Evolutionary conservation across 2,113 vertebrate species (phyloP).

Genomic region (Gasterosteus nipponicus): DNA sequence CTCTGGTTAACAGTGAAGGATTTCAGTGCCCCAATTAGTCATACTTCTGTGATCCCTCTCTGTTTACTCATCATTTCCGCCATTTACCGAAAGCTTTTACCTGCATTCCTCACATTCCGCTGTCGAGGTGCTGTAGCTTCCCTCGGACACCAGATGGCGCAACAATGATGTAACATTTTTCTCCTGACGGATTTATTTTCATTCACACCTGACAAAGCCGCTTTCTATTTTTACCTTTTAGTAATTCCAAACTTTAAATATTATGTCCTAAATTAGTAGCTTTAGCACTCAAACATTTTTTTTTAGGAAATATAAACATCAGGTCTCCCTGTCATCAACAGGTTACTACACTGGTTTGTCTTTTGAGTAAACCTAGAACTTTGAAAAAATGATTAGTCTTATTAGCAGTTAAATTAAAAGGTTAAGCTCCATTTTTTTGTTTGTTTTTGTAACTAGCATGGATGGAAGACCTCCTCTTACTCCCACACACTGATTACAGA

Average conservation of each 20-base stretch:
- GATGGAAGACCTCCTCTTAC: not conserved
- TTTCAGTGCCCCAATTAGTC: not conserved
- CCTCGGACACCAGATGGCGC: constrained; percentile 55
- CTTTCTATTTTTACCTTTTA: not conserved
- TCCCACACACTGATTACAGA: constrained; percentile 31
- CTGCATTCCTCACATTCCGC: constrained; percentile 54
- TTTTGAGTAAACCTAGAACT: not conserved
- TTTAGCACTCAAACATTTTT: not conserved
- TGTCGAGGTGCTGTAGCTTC: constrained; percentile 17
- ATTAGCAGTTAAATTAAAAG: not conserved
- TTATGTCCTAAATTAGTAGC: not conserved
- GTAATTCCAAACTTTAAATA: no score
- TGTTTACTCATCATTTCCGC: constrained; percentile 7
- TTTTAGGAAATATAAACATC: no score
- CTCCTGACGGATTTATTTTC: not conserved
- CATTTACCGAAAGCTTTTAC: constrained; percentile 8
- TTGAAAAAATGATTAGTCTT: not conserved
- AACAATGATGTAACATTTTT: not conserved
- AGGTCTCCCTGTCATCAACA: not conserved
- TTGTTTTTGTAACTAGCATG: not conserved
- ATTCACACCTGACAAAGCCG: not conserved
- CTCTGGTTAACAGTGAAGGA: constrained; percentile 4
- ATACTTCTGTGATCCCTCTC: not conserved
- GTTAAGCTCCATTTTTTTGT: not conserved
- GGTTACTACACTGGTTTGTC: not conserved